These are phyloP conservation scores for Nephrocerus scutellatus DNA, from an alignment of 2,888 invertebrate genomes.

Conservation along the genomic window DNA sequence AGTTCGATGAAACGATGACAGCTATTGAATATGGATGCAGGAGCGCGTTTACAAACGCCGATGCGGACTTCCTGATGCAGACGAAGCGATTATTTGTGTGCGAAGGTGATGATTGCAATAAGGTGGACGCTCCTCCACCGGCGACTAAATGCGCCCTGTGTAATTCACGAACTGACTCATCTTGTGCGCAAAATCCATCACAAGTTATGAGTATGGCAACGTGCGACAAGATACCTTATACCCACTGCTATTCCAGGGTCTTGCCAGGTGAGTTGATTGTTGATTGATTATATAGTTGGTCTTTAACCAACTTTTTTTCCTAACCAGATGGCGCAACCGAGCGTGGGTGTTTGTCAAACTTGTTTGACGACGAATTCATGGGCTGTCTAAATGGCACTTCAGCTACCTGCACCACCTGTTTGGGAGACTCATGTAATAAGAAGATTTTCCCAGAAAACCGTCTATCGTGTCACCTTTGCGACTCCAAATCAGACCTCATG, in stretches of 20 bases:
- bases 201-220: conserved; percentile 22
- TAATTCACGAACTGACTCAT: conserved; percentile 35
- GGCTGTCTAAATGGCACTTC: conserved; percentile 35
- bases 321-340: conserved; percentile 36
- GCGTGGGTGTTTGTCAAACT: conserved; percentile 37
- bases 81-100: conserved; percentile 33
- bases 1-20: conserved; percentile 31
- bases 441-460: conserved; percentile 31
- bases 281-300: background rate
- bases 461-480: conserved; percentile 35
- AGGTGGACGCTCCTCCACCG: conserved; percentile 23
- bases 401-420: conserved; percentile 28
- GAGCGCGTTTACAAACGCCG: conserved; percentile 32
- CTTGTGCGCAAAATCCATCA: conserved; percentile 30
- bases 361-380: conserved; percentile 35
- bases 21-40: conserved; percentile 31
- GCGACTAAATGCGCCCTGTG: conserved; percentile 32
- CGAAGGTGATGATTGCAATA: conserved; percentile 32
- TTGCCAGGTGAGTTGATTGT: conserved; percentile 17
- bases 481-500: conserved; percentile 25
- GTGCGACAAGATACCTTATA: conserved; percentile 27
- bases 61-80: conserved; percentile 28
- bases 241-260: conserved; percentile 37
- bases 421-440: conserved; percentile 31
- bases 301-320: background rate